These are phyloP conservation scores for Lasioglossum oenotherae DNA, from an alignment of 2,888 invertebrate species.

Conservation along the genomic window DNA sequence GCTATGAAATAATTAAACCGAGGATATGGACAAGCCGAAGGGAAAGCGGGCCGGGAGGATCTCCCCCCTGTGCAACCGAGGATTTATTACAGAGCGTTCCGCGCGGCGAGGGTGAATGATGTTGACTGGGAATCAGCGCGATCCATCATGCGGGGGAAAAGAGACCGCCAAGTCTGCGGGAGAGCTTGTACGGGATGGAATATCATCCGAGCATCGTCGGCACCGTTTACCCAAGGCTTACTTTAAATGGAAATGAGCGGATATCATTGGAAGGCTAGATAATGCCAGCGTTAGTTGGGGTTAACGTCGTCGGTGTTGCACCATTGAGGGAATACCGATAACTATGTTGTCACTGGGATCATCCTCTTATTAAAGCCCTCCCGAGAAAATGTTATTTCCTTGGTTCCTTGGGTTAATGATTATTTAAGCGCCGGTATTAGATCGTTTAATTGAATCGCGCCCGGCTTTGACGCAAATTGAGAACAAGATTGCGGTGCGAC, in stretches of 20 bases:
- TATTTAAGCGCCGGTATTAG: background rate
- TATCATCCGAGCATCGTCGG: slow-evolving; percentile 10
- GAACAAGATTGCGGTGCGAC: background rate
- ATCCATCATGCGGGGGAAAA: slow-evolving; percentile 42
- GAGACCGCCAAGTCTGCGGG: slow-evolving; percentile 12
- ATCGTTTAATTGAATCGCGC: background rate
- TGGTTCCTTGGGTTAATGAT: background rate
- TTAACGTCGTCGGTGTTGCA: slow-evolving; percentile 13
- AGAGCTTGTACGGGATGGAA: slow-evolving; percentile 17
- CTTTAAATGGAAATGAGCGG: slow-evolving; percentile 52
- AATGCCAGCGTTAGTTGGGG: slow-evolving; percentile 15
- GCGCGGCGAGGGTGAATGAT: slow-evolving; percentile 22
- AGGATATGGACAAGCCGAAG: slow-evolving; percentile 9
- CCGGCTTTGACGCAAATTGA: background rate
- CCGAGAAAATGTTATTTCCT: background rate
- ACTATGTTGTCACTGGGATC: slow-evolving; percentile 11
- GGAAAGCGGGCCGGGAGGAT: background rate
- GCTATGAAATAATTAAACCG: slow-evolving; percentile 63
- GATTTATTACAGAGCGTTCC: slow-evolving; percentile 20
- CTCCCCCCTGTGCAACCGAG: background rate
- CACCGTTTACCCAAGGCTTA: slow-evolving; percentile 41
- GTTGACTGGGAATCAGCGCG: slow-evolving; percentile 36
- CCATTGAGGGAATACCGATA: slow-evolving; percentile 10
- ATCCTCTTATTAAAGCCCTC: slow-evolving; percentile 6
- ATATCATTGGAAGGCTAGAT: slow-evolving; percentile 32